Evolutionary conservation across 2,797 vertebrate genomes (phyloP).

Genomic region (Darevskia nairensis): DNA sequence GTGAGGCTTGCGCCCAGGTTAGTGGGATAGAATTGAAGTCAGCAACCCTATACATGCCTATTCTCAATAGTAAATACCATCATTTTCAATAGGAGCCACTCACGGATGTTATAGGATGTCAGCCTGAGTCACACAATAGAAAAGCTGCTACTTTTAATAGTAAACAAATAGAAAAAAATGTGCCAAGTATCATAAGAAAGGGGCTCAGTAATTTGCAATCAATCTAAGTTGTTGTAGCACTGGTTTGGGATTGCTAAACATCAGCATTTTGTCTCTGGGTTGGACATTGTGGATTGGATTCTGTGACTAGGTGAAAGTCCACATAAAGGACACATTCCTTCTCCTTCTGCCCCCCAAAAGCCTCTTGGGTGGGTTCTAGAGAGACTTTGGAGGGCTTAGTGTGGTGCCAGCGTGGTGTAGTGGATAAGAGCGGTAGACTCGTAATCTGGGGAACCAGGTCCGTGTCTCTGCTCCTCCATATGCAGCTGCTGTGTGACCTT

Average conservation of each 20-base stretch:
- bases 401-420: too few species aligned
- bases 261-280: background rate
- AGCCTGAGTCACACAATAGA: background rate
- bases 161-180: too few species aligned
- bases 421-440: too few species aligned
- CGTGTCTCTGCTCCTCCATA: too few species aligned
- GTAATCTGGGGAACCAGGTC: too few species aligned
- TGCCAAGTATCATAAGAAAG: background rate
- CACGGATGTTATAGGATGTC: too few species aligned
- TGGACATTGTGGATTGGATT: background rate
- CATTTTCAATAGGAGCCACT: too few species aligned
- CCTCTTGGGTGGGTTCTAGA: background rate
- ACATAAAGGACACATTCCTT: background rate
- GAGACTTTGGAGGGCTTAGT: background rate
- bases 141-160: background rate
- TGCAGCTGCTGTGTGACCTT: too few species aligned
- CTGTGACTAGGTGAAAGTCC: background rate
- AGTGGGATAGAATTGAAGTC: too few species aligned
- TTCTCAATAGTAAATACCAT: too few species aligned
- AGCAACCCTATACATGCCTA: too few species aligned
- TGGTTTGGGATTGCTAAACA: background rate
- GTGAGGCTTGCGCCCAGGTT: too few species aligned
- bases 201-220: background rate
- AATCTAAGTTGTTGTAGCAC: background rate
- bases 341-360: background rate